phyloP scores from a whole-genome alignment of 2,888 invertebrate genomes.

The Heteropelma amictum region DNA sequence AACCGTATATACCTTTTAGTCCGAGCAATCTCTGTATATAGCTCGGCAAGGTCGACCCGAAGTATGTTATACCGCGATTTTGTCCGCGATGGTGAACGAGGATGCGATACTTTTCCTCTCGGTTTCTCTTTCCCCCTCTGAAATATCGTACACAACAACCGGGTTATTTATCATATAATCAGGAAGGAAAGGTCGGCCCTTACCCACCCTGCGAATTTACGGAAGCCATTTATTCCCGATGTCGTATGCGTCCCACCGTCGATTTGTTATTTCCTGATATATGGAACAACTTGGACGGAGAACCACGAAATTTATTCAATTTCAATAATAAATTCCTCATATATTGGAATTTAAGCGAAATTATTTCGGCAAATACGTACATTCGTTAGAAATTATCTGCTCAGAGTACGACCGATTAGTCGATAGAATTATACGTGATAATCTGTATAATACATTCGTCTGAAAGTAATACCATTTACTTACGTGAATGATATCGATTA shows the following conservation, averaged over 20 bases:
- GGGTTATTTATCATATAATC: slow-evolving; percentile 54
- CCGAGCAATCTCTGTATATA: not conserved
- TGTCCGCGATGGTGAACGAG: not conserved
- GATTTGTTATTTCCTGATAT: slow-evolving; percentile 27
- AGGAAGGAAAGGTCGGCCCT: slow-evolving; percentile 46
- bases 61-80: slow-evolving; percentile 29
- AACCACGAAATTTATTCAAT: not conserved
- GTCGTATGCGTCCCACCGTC: slow-evolving; percentile 12
- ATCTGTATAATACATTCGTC: too few species aligned
- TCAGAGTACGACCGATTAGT: too few species aligned
- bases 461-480: too few species aligned
- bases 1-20: slow-evolving; percentile 38
- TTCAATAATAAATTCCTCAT: too few species aligned
- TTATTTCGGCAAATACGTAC: too few species aligned
- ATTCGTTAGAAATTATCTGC: too few species aligned
- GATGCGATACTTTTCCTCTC: slow-evolving; percentile 14
- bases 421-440: too few species aligned
- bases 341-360: too few species aligned
- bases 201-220: slow-evolving; percentile 31
- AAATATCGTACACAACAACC: slow-evolving; percentile 32
- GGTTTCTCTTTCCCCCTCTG: slow-evolving; percentile 5
- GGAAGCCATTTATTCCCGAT: slow-evolving; percentile 43
- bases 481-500: too few species aligned
- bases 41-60: not conserved
- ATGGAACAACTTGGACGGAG: not conserved